A percentile compares a stretch with the other conserved stretches of the same genome.
Conservation (phyloP, 2,797 vertebrate genomes). For the Tauraco hartlaubi region DNA sequence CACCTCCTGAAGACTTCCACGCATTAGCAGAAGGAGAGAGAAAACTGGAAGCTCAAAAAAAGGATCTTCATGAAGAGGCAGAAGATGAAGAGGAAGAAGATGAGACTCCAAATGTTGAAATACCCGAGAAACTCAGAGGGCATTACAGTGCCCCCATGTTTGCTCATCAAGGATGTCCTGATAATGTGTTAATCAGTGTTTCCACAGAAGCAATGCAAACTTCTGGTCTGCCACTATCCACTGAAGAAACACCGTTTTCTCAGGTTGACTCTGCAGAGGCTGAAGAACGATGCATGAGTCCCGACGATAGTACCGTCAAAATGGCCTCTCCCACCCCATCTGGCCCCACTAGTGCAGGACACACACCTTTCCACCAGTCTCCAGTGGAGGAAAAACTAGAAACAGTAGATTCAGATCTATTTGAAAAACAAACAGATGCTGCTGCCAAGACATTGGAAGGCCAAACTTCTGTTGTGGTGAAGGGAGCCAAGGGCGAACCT, state of each 20-base stretch:
- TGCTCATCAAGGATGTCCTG: slow-evolving; percentile 74
- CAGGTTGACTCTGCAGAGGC: slow-evolving; percentile 84
- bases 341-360: slow-evolving; percentile 92
- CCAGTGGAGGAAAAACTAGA: slow-evolving; percentile 92
- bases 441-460: slow-evolving; percentile 56
- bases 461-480: slow-evolving; percentile 27
- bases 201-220: slow-evolving; percentile 36
- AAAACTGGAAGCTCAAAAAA: slow-evolving; percentile 76
- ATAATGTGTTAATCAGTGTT: slow-evolving; percentile 15
- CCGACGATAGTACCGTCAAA: slow-evolving; percentile 96
- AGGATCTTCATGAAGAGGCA: slow-evolving; percentile 78
- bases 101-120: slow-evolving; percentile 86
- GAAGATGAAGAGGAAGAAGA: slow-evolving; percentile 90
- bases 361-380: slow-evolving; percentile 93
- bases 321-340: slow-evolving; percentile 94
- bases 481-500: slow-evolving; percentile 20
- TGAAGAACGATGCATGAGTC: slow-evolving; percentile 93
- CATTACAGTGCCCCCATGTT: slow-evolving; percentile 82
- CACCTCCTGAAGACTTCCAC: slow-evolving; percentile 93
- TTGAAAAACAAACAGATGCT: slow-evolving; percentile 71
- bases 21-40: slow-evolving; percentile 84
- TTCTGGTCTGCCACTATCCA: slow-evolving; percentile 66
- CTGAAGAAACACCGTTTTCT: slow-evolving; percentile 6
- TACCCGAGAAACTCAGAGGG: slow-evolving; percentile 86
- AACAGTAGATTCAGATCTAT: slow-evolving; percentile 75